Conservation (phyloP, 2,113 vertebrate species). For the Xiphias gladius region DNA sequence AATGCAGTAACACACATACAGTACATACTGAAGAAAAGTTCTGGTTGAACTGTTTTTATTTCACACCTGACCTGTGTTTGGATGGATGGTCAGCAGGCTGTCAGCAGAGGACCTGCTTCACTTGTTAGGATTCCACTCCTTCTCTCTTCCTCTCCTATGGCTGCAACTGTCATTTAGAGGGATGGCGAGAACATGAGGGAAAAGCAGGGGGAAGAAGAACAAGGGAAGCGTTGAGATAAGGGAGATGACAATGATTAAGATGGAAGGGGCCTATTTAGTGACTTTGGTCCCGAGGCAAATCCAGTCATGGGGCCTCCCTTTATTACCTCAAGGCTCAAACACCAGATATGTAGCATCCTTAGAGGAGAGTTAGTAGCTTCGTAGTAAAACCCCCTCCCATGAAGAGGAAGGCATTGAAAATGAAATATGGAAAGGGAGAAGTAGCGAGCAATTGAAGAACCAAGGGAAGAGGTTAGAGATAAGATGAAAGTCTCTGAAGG, state of each 20-base stretch:
- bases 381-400: neutral
- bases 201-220: slow-evolving; percentile 6
- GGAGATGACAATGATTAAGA: neutral
- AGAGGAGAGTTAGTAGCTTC: neutral
- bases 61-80: slow-evolving; percentile 64
- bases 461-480: slow-evolving; percentile 23
- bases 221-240: neutral
- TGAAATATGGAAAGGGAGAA: slow-evolving; percentile 2
- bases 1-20: neutral
- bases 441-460: slow-evolving; percentile 8
- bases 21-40: slow-evolving; percentile 2
- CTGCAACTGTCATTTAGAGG: slow-evolving; percentile 33
- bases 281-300: neutral
- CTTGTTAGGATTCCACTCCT: slow-evolving; percentile 45
- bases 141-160: slow-evolving; percentile 15
- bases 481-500: slow-evolving; percentile 27
- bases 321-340: neutral
- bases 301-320: neutral
- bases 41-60: slow-evolving; percentile 50
- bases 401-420: slow-evolving; percentile 1
- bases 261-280: neutral
- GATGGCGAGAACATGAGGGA: neutral
- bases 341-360: neutral
- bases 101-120: slow-evolving; percentile 55
- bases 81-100: slow-evolving; percentile 36